phyloP scores from a whole-genome alignment of 2,113 vertebrate genomes.

The Ochotona princeps region DNA sequence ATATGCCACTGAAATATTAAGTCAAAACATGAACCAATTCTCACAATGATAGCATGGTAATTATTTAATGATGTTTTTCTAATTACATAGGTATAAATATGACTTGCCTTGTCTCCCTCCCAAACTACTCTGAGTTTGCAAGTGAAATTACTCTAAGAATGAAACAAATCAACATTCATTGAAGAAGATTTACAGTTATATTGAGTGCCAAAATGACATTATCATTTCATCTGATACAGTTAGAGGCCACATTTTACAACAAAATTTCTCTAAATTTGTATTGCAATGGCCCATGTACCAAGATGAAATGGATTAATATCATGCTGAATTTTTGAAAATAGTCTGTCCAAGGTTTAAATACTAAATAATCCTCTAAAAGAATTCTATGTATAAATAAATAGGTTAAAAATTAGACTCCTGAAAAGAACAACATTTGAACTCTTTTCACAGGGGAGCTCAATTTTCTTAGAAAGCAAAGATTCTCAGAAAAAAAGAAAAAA shows the following conservation, averaged over 20 bases:
- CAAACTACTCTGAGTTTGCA: neutral
- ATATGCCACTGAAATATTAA: constrained; percentile 1
- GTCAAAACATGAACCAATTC: neutral
- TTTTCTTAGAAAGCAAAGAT: neutral
- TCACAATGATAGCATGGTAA: neutral
- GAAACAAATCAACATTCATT: neutral
- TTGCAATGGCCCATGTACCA: neutral
- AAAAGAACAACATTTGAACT: neutral
- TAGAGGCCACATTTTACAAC: neutral
- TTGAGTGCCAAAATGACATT: neutral
- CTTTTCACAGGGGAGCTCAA: neutral
- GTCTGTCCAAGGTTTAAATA: neutral
- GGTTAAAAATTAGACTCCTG: neutral
- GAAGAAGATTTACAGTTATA: neutral
- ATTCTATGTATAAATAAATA: constrained; percentile 8
- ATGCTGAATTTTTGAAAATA: neutral
- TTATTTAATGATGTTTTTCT: neutral
- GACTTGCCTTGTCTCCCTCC: neutral
- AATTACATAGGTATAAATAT: neutral
- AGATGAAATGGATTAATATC: neutral
- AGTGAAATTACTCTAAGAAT: neutral
- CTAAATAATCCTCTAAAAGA: neutral
- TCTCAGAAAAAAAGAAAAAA: constrained; percentile 15
- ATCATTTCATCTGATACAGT: neutral
- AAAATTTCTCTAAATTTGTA: neutral